These are phyloP conservation scores for Phaedon cochleariae DNA, from an alignment of 2,888 invertebrate species.

Conservation along the genomic window DNA sequence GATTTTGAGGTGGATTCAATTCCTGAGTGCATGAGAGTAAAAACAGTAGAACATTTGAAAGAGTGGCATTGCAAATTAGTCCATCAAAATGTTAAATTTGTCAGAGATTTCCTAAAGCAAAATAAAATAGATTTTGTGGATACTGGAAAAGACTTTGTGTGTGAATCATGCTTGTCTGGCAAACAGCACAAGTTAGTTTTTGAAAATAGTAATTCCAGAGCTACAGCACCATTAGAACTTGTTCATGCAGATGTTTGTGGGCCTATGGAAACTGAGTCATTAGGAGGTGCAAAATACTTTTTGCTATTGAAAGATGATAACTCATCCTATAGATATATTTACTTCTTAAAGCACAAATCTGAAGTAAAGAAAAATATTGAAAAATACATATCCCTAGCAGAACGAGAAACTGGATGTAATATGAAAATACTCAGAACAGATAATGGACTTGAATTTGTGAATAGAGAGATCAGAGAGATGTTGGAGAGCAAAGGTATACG, in stretches of 20 bases:
- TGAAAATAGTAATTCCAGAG: conserved; percentile 35
- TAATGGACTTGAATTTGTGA: conserved; percentile 49
- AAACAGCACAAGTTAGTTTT: conserved; percentile 49
- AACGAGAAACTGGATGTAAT: conserved; percentile 47
- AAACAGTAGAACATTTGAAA: conserved; percentile 17
- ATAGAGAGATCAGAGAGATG: conserved; percentile 39
- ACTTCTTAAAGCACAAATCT: conserved; percentile 42
- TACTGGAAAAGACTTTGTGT: conserved; percentile 3
- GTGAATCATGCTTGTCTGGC: conserved; percentile 42
- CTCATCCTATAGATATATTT: conserved; percentile 13
- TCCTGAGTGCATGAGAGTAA: not conserved
- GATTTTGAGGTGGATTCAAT: too few relatives aligned
- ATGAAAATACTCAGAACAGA: conserved; percentile 46
- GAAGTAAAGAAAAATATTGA: conserved; percentile 34
- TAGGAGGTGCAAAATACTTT: not conserved
- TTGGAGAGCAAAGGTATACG: conserved; percentile 42
- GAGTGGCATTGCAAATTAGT: conserved; percentile 25
- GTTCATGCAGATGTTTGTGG: conserved; percentile 37
- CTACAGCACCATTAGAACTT: conserved; percentile 41
- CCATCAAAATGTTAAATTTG: conserved; percentile 27
- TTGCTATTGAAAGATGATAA: not conserved
- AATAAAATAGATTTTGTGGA: conserved; percentile 24
- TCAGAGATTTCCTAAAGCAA: conserved; percentile 22
- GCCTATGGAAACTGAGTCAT: not conserved
- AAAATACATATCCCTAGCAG: conserved; percentile 39